Conservation (phyloP, 2,888 invertebrate genomes). For the Incurvaria masculella region DNA sequence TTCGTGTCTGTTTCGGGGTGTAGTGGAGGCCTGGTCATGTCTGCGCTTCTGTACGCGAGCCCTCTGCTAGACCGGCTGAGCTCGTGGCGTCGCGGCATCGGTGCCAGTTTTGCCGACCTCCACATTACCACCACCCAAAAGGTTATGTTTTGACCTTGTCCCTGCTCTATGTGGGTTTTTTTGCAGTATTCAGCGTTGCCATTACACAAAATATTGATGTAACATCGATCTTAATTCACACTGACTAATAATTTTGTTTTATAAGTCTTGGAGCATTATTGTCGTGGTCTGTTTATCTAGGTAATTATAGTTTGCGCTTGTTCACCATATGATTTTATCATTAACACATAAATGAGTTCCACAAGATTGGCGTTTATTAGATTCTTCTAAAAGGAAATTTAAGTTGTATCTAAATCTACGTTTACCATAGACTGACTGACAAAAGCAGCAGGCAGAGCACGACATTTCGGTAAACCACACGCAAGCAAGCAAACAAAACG, state of each 20-base stretch:
- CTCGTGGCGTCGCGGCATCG: background rate
- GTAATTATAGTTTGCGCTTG: no score
- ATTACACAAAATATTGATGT: background rate
- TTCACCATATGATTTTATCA: no score
- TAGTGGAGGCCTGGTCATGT: background rate
- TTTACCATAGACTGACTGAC: no score
- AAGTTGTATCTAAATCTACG: no score
- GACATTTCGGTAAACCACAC: no score
- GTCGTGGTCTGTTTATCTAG: background rate
- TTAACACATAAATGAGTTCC: no score
- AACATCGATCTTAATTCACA: no score
- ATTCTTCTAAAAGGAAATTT: no score
- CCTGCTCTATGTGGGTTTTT: background rate
- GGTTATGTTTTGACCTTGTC: slow-evolving; percentile 37
- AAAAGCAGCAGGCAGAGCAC: no score
- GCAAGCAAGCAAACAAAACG: no score
- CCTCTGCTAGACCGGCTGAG: background rate
- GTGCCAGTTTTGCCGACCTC: slow-evolving; percentile 29
- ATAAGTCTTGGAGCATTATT: background rate
- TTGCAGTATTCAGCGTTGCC: background rate
- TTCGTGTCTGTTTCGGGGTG: background rate
- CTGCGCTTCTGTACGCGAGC: background rate
- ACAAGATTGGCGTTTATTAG: no score
- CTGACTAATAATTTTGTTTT: slow-evolving; percentile 3
- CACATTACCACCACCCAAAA: slow-evolving; percentile 67